Conservation (phyloP, 2,797 vertebrate genomes). For the Chrosomus eos region DNA sequence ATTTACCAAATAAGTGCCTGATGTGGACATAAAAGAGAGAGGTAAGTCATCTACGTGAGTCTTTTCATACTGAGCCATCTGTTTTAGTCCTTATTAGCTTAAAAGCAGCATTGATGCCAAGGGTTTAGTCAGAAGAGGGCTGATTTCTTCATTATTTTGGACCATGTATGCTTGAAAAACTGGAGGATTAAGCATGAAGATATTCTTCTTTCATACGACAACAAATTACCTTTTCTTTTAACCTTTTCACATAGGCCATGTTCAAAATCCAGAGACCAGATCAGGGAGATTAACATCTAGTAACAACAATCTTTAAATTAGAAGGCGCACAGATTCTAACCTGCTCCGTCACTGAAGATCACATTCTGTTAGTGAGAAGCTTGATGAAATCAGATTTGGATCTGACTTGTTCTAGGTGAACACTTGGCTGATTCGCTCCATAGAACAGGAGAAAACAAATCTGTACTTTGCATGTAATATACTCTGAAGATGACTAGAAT, state of each 20-base stretch:
- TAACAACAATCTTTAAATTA: constrained; percentile 32
- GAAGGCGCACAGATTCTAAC: not conserved
- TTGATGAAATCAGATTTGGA: constrained; percentile 2
- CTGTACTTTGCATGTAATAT: constrained; percentile 3
- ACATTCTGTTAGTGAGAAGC: not conserved
- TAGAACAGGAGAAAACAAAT: constrained; percentile 9
- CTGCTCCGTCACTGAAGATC: not conserved
- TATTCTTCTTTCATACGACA: constrained; percentile 50
- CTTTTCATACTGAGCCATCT: constrained; percentile 67
- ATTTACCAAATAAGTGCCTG: constrained; percentile 67
- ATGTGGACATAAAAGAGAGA: constrained; percentile 66
- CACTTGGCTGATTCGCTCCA: not conserved
- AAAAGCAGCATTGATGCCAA: constrained; percentile 60
- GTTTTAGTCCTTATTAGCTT: constrained; percentile 65
- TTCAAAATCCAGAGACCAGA: constrained; percentile 33
- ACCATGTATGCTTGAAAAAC: constrained; percentile 49
- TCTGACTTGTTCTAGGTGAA: not conserved
- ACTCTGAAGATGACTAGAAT: constrained; percentile 9
- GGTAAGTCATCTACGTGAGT: constrained; percentile 63
- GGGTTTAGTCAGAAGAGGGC: constrained; percentile 58
- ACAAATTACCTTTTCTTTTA: constrained; percentile 41
- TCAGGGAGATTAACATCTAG: constrained; percentile 11
- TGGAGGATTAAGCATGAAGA: constrained; percentile 46
- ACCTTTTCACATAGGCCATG: constrained; percentile 21
- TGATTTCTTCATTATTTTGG: constrained; percentile 63